Conservation (phyloP, 2,113 vertebrate genomes). For the Ia io region DNA sequence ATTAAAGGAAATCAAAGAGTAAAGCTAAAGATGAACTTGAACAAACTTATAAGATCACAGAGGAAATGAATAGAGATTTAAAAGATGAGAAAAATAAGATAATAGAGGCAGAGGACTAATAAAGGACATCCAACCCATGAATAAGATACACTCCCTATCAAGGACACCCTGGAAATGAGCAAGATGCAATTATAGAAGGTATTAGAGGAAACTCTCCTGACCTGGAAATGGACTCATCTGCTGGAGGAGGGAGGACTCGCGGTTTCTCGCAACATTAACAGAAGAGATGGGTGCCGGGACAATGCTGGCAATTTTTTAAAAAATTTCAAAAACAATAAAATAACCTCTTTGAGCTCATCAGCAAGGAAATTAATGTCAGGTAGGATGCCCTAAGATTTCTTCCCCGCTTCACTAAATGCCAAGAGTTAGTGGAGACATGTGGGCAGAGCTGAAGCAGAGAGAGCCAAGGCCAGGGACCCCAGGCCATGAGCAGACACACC, state of each 20-base stretch:
- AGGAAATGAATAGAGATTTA: constrained; percentile 55
- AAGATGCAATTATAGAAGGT: not conserved
- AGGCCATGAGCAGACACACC: rapidly evolving
- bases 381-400: not conserved
- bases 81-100: constrained; percentile 28
- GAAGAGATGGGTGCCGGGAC: not conserved
- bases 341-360: not conserved
- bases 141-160: not conserved
- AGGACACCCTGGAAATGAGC: not conserved
- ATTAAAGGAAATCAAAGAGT: not conserved
- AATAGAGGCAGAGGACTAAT: not conserved
- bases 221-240: not conserved
- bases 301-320: not conserved
- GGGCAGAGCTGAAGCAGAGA: not conserved
- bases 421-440: not conserved
- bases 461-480: rapidly evolving
- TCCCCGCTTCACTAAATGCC: not conserved
- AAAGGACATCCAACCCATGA: not conserved
- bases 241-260: rapidly evolving
- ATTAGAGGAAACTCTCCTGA: not conserved
- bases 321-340: not conserved
- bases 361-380: not conserved
- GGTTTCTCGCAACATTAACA: not conserved
- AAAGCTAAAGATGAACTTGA: not conserved
- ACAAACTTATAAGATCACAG: not conserved